Base-by-base conservation (phyloP, 92 coral and sea anemone species). In the Paragorgia papillata region DNA sequence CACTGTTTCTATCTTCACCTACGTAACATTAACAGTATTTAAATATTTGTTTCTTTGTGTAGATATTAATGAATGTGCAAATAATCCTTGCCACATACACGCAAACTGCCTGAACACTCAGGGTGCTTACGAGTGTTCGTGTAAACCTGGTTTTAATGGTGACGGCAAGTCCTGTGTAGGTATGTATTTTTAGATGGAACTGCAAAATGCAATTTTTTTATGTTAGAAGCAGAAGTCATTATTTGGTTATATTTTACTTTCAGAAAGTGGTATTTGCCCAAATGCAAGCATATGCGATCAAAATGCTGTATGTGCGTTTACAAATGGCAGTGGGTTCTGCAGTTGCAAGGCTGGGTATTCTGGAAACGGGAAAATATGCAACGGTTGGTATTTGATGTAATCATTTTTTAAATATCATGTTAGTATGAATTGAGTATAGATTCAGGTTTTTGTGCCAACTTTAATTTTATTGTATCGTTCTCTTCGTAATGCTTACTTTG, bases 41-140 rank as follows among this genome's bases (percentile, higher is more conserved):
- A 51, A 51, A 51, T 51, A 51, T 5, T 17, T 51, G 5, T 51
- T 22, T 17, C 17, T 6, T 6, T 51, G 5, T 51, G 6, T 51
- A 88, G 92, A 88, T 80, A 39, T 82, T 3, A 21, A 89, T 60
- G 92, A 89, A 64, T 88, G 92, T 22, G 44, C 32, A 7, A 73
- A 74, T 0, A 56, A 49, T 10, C 89, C 84, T 46, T 88, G 92
- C 54, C 66, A 10, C 0, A 73, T 83, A 19, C 64, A 77, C 8
- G 92, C 82, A 56, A 73, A 79, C 13, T 88, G 92, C 60, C 60
- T 66, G 1, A 88, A 88, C 48, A 60, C 31, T 6, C 43, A 32
- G 3, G 92, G 92, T 22, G 77, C 86, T 66, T 88, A 85, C 70
- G 59, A 41, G 43, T 88, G 92, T 54, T 19, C 35, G 14, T 88